Base-by-base conservation (phyloP, 1,140 invertebrate species). In the Pogonognathellus flavescens region DNA sequence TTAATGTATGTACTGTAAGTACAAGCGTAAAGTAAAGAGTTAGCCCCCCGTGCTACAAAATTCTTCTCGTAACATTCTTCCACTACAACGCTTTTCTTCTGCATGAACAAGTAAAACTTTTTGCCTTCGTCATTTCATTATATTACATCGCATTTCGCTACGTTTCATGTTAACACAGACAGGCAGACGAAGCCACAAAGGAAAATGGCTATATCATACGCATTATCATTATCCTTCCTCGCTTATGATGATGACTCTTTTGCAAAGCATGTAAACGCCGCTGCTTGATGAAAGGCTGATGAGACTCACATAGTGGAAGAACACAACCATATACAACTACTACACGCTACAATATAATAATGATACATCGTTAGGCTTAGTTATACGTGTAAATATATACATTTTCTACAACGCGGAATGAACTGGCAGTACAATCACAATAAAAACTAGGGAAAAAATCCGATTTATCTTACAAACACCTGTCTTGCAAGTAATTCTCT, bases 401-500 rank as follows among this genome's bases (percentile, higher is more conserved):
- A 50, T n/a, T n/a, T 49, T 57, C n/a, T n/a, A 57, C 53, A 70
- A 16, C 6, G 10, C 11, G 1, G 22, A 76, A 49, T 76, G 31
- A 76, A 76, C 70, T n/a, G n/a, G n/a, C 16, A 13, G 41, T 13
- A 14, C 16, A 76, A 76, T 50, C 70, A 76, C 70, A 76, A 76
- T 76, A 31, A 76, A 76, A 76, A 10, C 18, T 66, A 13, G 9
- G 16, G 70, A 76, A 76, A 76, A 76, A 76, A n/a, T 49, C 70
- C 31, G 70, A 76, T 76, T 76, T 76, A 76, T 76, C 41, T 76
- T 50, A 76, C 70, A 18, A 76, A 76, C 70, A 76, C 70, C 70
- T 76, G 70, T 50, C 41, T 16, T 41, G 31, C 31, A 41, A 49
- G 14, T 41, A 76, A 31, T 49, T 76, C 41, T 50, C 25, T 50